These are phyloP conservation scores for Acanthurus lineatus DNA, from an alignment of 2,797 vertebrate species.

Conservation along the genomic window DNA sequence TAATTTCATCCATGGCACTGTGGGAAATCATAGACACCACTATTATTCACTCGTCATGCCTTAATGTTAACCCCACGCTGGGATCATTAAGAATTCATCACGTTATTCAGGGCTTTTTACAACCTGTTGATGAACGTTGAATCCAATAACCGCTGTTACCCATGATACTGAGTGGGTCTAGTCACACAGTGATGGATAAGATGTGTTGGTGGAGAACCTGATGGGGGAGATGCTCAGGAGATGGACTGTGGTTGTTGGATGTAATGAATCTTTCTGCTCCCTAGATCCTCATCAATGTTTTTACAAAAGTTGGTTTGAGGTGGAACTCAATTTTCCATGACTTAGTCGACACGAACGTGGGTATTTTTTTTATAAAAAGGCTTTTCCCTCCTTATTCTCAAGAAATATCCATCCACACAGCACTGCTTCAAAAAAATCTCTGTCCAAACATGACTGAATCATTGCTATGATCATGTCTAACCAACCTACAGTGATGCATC, in stretches of 20 bases:
- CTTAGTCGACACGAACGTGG: too few relatives aligned
- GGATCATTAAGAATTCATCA: conserved; percentile 64
- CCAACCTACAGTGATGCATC: too few relatives aligned
- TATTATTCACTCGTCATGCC: conserved; percentile 63
- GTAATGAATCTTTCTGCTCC: conserved; percentile 12
- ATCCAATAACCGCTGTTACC: conserved; percentile 37
- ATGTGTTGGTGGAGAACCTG: background rate
- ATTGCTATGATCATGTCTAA: too few relatives aligned
- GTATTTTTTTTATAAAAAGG: too few relatives aligned
- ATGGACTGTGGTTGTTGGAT: conserved; percentile 3
- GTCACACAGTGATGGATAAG: conserved; percentile 48
- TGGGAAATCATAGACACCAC: conserved; percentile 60
- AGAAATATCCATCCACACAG: too few relatives aligned
- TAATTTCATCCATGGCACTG: conserved; percentile 55
- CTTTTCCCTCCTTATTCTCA: too few relatives aligned
- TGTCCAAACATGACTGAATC: too few relatives aligned
- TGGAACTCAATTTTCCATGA: conserved; percentile 6
- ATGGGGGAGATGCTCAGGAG: conserved; percentile 6
- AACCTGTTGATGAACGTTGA: conserved; percentile 60
- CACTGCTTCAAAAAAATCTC: too few relatives aligned
- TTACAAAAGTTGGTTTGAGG: conserved; percentile 23
- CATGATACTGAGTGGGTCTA: conserved; percentile 25
- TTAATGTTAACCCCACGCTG: conserved; percentile 53
- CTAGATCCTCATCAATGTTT: background rate
- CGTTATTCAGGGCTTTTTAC: conserved; percentile 48